These are phyloP conservation scores for Sardinella longiceps DNA, from an alignment of 2,797 vertebrate genomes.

Conservation along the genomic window DNA sequence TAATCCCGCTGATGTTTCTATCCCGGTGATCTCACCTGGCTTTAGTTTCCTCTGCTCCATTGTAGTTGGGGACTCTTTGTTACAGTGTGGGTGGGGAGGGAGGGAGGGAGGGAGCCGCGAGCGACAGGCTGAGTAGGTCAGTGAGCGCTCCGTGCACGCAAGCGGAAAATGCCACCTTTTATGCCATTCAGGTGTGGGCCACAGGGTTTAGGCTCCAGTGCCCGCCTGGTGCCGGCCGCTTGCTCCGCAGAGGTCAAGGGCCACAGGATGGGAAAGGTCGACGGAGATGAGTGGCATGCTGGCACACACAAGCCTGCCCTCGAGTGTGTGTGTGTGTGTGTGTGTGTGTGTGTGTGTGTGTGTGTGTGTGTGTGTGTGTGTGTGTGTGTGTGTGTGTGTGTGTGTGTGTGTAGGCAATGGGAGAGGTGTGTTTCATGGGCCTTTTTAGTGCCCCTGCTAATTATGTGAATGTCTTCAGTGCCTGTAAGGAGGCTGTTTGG, in stretches of 20 bases:
- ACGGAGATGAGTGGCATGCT: neutral
- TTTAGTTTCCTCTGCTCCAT: neutral
- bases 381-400: neutral
- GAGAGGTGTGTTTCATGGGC: slow-evolving; percentile 6
- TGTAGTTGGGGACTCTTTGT: neutral
- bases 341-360: neutral
- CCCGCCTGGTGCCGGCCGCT: neutral
- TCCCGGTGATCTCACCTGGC: neutral
- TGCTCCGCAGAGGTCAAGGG: neutral
- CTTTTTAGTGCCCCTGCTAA: slow-evolving; percentile 19
- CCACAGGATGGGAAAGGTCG: neutral
- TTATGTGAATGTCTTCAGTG: neutral
- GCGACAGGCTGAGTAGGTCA: slow-evolving; percentile 31
- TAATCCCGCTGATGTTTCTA: neutral
- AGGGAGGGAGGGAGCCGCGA: neutral
- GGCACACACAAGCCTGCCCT: neutral
- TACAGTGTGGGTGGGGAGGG: too few relatives aligned
- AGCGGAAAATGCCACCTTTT: slow-evolving; percentile 52
- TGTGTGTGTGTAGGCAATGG: neutral
- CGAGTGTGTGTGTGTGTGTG: neutral
- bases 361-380: neutral
- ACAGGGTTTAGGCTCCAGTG: neutral
- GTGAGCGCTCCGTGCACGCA: slow-evolving; percentile 28
- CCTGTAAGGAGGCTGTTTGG: slow-evolving; percentile 1
- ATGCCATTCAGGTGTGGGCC: slow-evolving; percentile 36